Base-by-base conservation (phyloP, 2,113 vertebrate genomes). In the Elephas maximus region DNA sequence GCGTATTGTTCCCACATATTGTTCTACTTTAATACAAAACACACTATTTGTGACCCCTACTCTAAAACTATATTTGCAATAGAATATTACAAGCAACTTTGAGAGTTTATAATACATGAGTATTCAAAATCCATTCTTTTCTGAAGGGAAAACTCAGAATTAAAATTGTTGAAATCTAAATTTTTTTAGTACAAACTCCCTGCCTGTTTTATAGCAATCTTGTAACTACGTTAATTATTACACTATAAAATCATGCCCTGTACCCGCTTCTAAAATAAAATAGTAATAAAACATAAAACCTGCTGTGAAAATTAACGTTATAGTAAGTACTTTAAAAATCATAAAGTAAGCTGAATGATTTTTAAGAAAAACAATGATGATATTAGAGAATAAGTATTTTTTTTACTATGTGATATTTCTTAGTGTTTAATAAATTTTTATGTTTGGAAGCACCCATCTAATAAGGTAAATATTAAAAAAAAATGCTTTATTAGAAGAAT, bases 1-100 rank as follows among this genome's bases (percentile, higher is more conserved):
- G 98, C 98, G 96, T 62, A 95, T 98, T 98, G 82, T 97, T 98
- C 93, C 98, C 98, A 97, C 12, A 17, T 76, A 98, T 94, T 94
- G 88, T 90, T 92, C 92, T 88, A 41, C 12, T 5, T 1, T 53
- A 96, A 33, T 82, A 33, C 60, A 76, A 93, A 93, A 76, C 95
- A 80, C 90, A 95, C 41, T 24, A 86, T 48, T 79, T 53, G 28
- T 92, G 97, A 96, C 53, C 63, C 11, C 30, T 95, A 41, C 41
- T 74, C n/a, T 74, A 41, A 74, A 41, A 2, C 48, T 97, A 93
- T 95, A 97, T 90, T 95, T 94, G 48, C 26, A 92, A 71, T 26
- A 86, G 65, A 96, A 95, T 92, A 63, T 91, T 69, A 84, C 76
- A 92, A 82, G 95, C 44, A 96, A 85, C 10, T 97, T 96, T 60